phyloP scores from a whole-genome alignment of 2,888 invertebrate species.

The Tanytarsus gracilentus region DNA sequence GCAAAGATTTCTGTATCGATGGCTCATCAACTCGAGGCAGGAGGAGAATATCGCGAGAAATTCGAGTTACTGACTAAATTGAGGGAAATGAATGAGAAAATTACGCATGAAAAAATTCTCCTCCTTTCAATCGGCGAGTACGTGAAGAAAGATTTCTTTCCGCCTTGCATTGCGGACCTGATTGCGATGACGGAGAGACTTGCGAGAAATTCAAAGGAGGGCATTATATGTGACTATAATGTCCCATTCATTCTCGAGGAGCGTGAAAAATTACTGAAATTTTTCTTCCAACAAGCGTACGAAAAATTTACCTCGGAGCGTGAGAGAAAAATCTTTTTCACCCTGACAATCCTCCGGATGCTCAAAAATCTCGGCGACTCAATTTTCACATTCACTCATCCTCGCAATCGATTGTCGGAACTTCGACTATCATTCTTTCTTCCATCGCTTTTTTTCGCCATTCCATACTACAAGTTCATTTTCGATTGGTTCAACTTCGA shows the following conservation, averaged over 20 bases:
- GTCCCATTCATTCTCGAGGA: not conserved
- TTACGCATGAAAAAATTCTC: not conserved
- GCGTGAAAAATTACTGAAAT: constrained; percentile 1
- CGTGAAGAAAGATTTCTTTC: not conserved
- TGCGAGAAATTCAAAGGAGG: not conserved
- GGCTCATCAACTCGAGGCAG: no score
- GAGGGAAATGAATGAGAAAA: not conserved
- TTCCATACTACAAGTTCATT: not conserved
- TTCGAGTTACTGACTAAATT: not conserved
- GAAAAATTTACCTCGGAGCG: not conserved
- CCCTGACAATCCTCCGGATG: not conserved
- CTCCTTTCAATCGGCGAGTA: not conserved
- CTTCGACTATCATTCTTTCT: not conserved
- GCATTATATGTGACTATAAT: not conserved
- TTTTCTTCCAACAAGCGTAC: not conserved
- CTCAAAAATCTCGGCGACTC: not conserved
- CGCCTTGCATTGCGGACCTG: not conserved
- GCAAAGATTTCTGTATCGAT: no score
- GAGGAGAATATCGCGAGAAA: not conserved
- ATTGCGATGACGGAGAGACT: not conserved
- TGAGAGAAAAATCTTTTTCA: not conserved
- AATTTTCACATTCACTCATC: not conserved
- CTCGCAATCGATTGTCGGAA: not conserved
- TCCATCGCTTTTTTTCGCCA: not conserved
- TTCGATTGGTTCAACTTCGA: not conserved